Base-by-base conservation (phyloP, 2,113 vertebrate genomes). In the Craseonycteris thonglongyai region DNA sequence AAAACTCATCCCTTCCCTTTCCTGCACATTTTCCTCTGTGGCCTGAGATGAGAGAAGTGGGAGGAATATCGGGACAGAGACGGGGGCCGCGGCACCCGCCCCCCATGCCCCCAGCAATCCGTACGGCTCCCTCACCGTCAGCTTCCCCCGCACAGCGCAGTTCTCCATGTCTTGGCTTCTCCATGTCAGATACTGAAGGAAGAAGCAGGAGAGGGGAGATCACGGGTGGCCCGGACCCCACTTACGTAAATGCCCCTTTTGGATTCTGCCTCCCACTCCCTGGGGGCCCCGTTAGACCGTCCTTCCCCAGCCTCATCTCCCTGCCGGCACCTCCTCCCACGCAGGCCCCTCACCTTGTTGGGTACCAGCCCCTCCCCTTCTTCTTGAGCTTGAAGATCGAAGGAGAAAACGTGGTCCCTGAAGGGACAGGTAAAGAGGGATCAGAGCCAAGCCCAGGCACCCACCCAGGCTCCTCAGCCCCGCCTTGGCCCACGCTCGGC, bases 391-490 rank as follows among this genome's bases (percentile, higher is more conserved):
- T 98, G 98, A 28, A 99, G 99, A 94, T 99, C 99, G 83, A 99
- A 98, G 96, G 99, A 98, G 71, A 99, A 99, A 96, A 99, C 98
- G 30, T 99, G 99, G 95, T 99, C 99, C 97, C 99, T 99, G 97
- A 61, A 82, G 93, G 89, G 38, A 45, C 4, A 0, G 35, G 54
- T 38, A 35, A 87, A 65, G 61, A 76, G 22, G 74, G 74, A 33
- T 95, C 65, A 83, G 90, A 58, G 71, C 59, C 51, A 58, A 58
- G 54, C 28, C 47, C 1, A 1, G 61, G 47, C 24, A 47, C 38
- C 49, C 21, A 42, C 61, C 66, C 14, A 26, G 33, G 47, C 54
- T 82, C 81, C n/a, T 42, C 0, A 56, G 40, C 16, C 22, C 75
- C 42, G 6, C 61, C 58, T n/a, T 24, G 35, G 35, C 24, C 40